Conservation (phyloP, 1,140 invertebrate species). For the Calliopsis andreniformis region DNA sequence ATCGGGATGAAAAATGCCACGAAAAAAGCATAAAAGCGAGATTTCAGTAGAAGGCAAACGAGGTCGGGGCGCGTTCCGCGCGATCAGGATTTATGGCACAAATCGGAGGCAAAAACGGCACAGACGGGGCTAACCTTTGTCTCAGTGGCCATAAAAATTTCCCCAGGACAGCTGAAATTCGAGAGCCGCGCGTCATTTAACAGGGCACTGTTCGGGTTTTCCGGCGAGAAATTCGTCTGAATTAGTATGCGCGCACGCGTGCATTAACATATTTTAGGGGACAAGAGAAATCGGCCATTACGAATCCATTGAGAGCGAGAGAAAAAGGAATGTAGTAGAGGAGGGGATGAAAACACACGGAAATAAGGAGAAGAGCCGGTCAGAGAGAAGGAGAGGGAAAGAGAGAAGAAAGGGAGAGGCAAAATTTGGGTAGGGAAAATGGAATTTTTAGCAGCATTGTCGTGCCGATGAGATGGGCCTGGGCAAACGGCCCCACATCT, state of each 20-base stretch:
- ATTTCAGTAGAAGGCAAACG: too few relatives aligned
- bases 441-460: conserved; percentile 67
- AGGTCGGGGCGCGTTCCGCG: conserved; percentile 3
- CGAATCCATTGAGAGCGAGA: conserved; percentile 65
- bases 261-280: conserved; percentile 78
- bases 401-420: conserved; percentile 19
- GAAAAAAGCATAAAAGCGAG: too few relatives aligned
- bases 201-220: conserved; percentile 60
- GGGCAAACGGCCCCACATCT: conserved; percentile 70
- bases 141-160: conserved; percentile 64
- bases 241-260: conserved; percentile 79
- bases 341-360: conserved; percentile 41
- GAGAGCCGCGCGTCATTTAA: conserved; percentile 69
- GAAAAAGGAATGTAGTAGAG: conserved; percentile 50
- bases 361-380: conserved; percentile 36
- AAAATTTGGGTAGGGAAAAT: conserved; percentile 55
- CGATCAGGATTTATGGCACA: conserved; percentile 31
- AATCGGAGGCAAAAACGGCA: conserved; percentile 20
- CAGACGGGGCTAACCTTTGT: conserved; percentile 28
- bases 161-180: conserved; percentile 62
- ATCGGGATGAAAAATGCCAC: too few relatives aligned
- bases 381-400: conserved; percentile 14
- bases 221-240: conserved; percentile 77
- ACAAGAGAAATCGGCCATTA: conserved; percentile 73
- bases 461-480: conserved; percentile 45